Percentiles rank a stretch among this genome's conserved stretches.
These are phyloP conservation scores for Hycleus phaleratus DNA, from an alignment of 1,140 invertebrate genomes.

Conservation along the genomic window DNA sequence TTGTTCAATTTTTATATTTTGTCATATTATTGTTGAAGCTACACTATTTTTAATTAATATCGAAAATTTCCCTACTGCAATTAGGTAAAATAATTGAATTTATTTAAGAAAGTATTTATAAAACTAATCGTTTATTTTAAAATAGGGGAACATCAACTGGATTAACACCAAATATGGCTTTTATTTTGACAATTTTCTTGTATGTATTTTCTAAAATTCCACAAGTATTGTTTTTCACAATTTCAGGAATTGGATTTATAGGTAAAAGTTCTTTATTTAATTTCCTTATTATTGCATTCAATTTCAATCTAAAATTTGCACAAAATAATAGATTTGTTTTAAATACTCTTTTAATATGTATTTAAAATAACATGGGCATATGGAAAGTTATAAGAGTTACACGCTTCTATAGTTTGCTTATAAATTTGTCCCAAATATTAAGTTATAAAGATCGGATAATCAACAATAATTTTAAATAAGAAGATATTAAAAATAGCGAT, in stretches of 20 bases:
- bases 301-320: no score
- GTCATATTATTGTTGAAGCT: slow-evolving; percentile 2
- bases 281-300: no score
- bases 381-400: no score
- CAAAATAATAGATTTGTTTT: no score
- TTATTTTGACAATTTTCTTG: slow-evolving; percentile 1
- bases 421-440: no score
- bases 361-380: no score
- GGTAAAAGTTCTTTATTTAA: not conserved
- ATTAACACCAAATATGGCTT: slow-evolving; percentile 1
- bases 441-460: no score
- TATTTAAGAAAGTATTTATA: not conserved
- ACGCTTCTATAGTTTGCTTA: no score
- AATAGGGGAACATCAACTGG: slow-evolving; percentile 8
- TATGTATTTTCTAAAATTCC: slow-evolving; percentile 14
- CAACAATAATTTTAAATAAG: no score
- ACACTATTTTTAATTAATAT: not conserved
- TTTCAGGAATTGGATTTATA: slow-evolving; percentile 7
- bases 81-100: not conserved
- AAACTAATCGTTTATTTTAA: no score
- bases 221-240: slow-evolving; percentile 7
- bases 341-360: no score
- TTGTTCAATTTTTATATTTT: slow-evolving; percentile 4
- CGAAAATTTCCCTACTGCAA: slow-evolving; percentile 6
- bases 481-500: no score